phyloP scores from a whole-genome alignment of 2,888 invertebrate species.

The Dastarcus helophoroides region DNA sequence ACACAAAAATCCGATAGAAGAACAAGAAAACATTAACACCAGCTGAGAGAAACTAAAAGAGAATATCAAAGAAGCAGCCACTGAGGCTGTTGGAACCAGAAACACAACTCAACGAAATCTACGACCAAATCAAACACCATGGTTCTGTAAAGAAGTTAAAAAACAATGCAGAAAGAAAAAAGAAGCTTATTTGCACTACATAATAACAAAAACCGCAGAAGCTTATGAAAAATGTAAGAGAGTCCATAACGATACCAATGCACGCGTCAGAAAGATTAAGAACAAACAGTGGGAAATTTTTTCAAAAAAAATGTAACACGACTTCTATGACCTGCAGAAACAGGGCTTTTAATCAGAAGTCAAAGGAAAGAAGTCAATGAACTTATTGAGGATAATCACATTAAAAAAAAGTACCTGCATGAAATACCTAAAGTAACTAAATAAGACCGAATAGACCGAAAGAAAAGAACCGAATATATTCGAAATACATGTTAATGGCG shows the following conservation, averaged over 20 bases:
- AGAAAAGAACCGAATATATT: too few species aligned
- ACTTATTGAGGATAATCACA: too few species aligned
- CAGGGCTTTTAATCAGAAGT: conserved; percentile 3
- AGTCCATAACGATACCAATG: conserved; percentile 3
- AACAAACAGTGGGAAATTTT: conserved; percentile 4
- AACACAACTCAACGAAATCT: neutral
- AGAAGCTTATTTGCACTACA: conserved; percentile 4
- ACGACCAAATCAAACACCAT: conserved; percentile 4
- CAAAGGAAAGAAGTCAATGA: conserved; percentile 1
- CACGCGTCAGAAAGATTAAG: conserved; percentile 5
- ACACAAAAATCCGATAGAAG: conserved; percentile 1
- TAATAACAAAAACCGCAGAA: conserved; percentile 3
- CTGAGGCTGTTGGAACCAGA: conserved; percentile 3
- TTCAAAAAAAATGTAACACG: conserved; percentile 2
- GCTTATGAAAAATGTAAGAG: conserved; percentile 4
- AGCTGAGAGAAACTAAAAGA: conserved; percentile 5
- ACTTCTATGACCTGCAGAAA: conserved; percentile 3
- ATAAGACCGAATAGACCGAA: too few species aligned
- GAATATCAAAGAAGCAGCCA: conserved; percentile 3
- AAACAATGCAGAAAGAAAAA: conserved; percentile 5
- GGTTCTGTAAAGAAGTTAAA: conserved; percentile 3
- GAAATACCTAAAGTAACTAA: too few species aligned
- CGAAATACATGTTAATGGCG: too few species aligned
- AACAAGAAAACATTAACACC: conserved; percentile 4
- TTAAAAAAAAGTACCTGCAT: too few species aligned